Base-by-base conservation (phyloP, 1,140 invertebrate species). In the Drosophila willistoni region DNA sequence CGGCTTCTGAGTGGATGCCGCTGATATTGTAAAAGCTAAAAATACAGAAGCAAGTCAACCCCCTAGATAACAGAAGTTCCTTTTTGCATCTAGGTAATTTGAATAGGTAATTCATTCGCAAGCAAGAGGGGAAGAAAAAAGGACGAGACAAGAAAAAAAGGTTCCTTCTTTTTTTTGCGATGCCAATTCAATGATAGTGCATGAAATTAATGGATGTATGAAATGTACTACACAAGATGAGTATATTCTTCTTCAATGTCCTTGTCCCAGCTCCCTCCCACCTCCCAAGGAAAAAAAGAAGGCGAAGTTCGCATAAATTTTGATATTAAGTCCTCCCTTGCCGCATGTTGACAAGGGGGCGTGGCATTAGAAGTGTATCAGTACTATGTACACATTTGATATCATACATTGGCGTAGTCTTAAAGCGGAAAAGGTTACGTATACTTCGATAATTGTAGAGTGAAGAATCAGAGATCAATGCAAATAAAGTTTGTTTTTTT, bases 151-250 rank as follows among this genome's bases (percentile, higher is more conserved):
- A 19, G 14, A 51, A 51, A 51, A 51, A 51, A 51, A 51, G 44
- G 44, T 51, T 22, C 44, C 14, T 22, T 22, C 44, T 7, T 22
- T 51, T 51, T 22, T 22, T 10, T 22, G 51, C 61, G 83, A 85
- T 87, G 86, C 68, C 81, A 70, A 81, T 86, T 76, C 71, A 68
- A 73, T 72, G 83, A 85, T 85, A 85, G 83, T 85, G 83, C 82
- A 79, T 61, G 68, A 67, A 82, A 85, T 85, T 76, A 85, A 85
- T 85, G 75, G 64, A 76, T 73, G 60, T 76, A 69, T 56, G 56
- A 36, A 57, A 66, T 29, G 54, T 62, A 61, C 81, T 54, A 34
- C 59, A 64, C 60, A 51, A 51, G 44, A 22, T 51, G 44, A 51
- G 44, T 51, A 17, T 51, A 51, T 51, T 19, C 44, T 19, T 51